Evolutionary conservation across 2,797 vertebrate species (phyloP).

Genomic region (Apogon talboti): DNA sequence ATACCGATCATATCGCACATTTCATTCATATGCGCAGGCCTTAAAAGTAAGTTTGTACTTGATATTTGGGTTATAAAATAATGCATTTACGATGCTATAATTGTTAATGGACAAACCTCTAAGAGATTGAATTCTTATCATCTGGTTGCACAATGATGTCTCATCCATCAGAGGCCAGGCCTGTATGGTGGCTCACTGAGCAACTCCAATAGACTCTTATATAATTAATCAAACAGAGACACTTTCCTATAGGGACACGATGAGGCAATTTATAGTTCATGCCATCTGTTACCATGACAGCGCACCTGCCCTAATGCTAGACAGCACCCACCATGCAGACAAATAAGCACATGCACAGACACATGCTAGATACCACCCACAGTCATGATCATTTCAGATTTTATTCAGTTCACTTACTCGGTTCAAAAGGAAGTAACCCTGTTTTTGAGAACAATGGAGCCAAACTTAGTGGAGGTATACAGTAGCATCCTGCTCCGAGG

Average conservation of each 20-base stretch:
- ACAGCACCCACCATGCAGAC: slow-evolving; percentile 30
- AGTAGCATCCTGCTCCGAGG: not conserved
- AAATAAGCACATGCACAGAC: slow-evolving; percentile 11
- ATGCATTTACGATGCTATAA: slow-evolving; percentile 14
- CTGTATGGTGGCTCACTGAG: slow-evolving; percentile 54
- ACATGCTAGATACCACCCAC: slow-evolving; percentile 1
- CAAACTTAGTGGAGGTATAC: not conserved
- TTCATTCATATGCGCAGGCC: not conserved
- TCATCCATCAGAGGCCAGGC: slow-evolving; percentile 57
- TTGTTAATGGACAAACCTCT: slow-evolving; percentile 4
- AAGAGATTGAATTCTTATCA: slow-evolving; percentile 42
- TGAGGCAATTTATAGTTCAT: slow-evolving; percentile 75
- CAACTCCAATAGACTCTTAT: slow-evolving; percentile 60
- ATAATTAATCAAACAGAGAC: slow-evolving; percentile 76
- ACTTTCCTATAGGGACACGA: slow-evolving; percentile 73
- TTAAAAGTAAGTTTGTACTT: too few relatives aligned
- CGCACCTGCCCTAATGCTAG: slow-evolving; percentile 66
- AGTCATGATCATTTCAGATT: not conserved
- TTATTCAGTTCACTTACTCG: slow-evolving; percentile 16
- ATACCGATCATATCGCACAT: not conserved
- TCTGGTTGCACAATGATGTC: slow-evolving; percentile 40
- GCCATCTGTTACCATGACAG: slow-evolving; percentile 77
- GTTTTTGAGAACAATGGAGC: not conserved
- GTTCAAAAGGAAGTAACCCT: not conserved
- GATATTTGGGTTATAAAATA: not conserved